Conservation (phyloP, 2,113 vertebrate species). For the Struthio camelus region DNA sequence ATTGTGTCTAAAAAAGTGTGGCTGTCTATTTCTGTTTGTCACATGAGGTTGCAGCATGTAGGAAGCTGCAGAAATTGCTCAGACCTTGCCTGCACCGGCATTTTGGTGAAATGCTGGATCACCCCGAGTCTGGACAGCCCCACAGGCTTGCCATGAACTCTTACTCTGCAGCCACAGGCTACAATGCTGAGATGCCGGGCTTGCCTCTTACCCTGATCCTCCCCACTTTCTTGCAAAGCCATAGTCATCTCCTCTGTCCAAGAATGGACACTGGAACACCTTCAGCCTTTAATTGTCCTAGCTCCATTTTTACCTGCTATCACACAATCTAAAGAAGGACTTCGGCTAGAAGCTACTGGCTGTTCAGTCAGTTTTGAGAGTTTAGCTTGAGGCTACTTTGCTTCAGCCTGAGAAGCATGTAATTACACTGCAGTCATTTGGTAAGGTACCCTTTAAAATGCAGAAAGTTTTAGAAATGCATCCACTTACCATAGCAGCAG, state of each 20-base stretch:
- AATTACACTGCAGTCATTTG: rapidly evolving
- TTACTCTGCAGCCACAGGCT: too few species aligned
- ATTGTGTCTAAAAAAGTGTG: not conserved
- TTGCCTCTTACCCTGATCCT: too few species aligned
- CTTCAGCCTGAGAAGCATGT: not conserved
- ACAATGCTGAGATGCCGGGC: too few species aligned
- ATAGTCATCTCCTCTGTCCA: too few species aligned
- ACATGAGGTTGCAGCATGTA: rapidly evolving
- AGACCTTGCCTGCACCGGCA: not conserved
- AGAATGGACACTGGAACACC: too few species aligned
- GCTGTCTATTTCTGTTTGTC: rapidly evolving
- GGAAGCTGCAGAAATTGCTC: too few species aligned
- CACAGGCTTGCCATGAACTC: too few species aligned
- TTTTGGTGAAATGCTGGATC: rapidly evolving
- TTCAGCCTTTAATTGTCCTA: too few species aligned
- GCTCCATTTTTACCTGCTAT: rapidly evolving
- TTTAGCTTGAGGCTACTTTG: not conserved
- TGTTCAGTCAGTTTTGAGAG: not conserved
- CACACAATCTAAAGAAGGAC: rapidly evolving
- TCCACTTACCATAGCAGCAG: not conserved
- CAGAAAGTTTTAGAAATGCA: not conserved
- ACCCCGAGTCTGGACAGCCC: not conserved
- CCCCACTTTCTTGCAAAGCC: too few species aligned
- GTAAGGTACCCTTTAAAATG: not conserved
- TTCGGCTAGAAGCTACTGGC: not conserved